phyloP scores from a whole-genome alignment of 2,113 vertebrate species.

The Sceloporus tristichus region DNA sequence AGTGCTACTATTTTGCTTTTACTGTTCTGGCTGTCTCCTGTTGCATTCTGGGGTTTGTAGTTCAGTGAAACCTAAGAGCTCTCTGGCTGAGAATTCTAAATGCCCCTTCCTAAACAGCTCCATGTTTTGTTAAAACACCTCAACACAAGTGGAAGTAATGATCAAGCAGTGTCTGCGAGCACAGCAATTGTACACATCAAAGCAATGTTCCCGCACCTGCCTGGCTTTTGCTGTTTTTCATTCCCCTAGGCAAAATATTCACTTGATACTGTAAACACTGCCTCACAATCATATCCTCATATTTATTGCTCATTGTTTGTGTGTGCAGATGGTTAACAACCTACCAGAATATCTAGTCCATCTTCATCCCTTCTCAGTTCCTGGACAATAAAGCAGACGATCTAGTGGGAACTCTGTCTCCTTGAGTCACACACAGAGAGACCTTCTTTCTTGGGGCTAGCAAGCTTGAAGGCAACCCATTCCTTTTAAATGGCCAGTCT shows the following conservation, averaged over 20 bases:
- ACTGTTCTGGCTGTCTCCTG: no score
- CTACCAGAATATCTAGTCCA: not conserved
- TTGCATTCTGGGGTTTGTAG: no score
- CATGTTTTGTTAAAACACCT: no score
- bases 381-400: slow-evolving; percentile 12
- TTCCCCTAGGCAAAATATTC: not conserved
- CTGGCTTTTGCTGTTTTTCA: not conserved
- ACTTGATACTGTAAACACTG: not conserved
- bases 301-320: not conserved
- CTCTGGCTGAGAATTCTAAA: no score
- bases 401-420: not conserved
- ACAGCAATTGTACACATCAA: not conserved
- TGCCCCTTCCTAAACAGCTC: no score
- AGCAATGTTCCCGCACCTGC: not conserved
- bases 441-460: not conserved
- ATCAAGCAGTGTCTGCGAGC: no score
- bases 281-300: not conserved
- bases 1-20: no score
- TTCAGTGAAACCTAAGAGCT: no score
- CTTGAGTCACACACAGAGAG: not conserved
- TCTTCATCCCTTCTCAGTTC: slow-evolving; percentile 22
- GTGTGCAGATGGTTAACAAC: not conserved
- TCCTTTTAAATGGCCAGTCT: not conserved
- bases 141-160: no score
- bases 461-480: not conserved